These are phyloP conservation scores for Podarcis raffonei DNA, from an alignment of 2,113 vertebrate genomes.

Conservation along the genomic window DNA sequence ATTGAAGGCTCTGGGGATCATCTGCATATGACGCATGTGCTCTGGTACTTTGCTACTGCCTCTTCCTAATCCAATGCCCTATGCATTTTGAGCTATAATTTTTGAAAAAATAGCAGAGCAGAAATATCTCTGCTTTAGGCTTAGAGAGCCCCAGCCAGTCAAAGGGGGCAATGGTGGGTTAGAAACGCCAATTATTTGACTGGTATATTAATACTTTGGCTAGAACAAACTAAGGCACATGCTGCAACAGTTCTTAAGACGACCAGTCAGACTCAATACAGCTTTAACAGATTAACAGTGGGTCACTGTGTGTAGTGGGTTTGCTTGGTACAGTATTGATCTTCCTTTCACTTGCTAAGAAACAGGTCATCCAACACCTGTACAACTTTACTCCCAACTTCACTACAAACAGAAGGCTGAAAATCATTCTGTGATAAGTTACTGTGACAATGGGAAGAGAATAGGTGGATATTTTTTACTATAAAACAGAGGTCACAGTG, in stretches of 20 bases:
- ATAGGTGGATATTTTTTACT: no score
- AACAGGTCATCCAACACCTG: not conserved
- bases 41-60: not conserved
- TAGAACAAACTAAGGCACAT: not conserved
- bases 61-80: not conserved
- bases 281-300: not conserved
- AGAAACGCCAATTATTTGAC: not conserved
- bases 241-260: not conserved
- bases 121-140: not conserved
- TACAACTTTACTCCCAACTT: not conserved
- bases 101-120: not conserved
- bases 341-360: no score
- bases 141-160: not conserved
- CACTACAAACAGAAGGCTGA: not conserved
- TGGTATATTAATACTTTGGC: not conserved
- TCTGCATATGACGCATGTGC: no score
- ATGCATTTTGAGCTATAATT: not conserved
- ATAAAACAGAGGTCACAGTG: no score
- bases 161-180: not conserved
- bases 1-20: not conserved
- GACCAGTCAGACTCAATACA: not conserved
- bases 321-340: no score
- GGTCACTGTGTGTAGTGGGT: not conserved
- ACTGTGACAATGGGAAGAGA: not conserved
- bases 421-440: not conserved